Evolutionary conservation across 2,888 invertebrate genomes (phyloP).

Genomic region (Sicus ferrugineus): DNA sequence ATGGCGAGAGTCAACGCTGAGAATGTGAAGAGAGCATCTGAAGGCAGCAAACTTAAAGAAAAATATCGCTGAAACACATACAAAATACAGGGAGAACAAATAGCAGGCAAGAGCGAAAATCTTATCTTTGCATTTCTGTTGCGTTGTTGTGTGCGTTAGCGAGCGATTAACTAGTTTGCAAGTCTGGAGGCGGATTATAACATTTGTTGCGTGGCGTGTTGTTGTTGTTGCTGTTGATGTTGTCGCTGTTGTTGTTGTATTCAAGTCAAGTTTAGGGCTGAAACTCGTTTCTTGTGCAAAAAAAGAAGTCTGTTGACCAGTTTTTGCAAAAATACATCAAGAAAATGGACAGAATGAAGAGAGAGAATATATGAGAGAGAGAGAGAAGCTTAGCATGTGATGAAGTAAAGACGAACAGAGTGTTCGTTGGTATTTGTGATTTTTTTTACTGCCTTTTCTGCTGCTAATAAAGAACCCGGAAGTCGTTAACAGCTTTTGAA

Average conservation of each 20-base stretch:
- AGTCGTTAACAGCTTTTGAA: background rate
- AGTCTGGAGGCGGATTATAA: too few species aligned
- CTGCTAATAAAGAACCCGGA: constrained; percentile 24
- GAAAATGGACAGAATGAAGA: background rate
- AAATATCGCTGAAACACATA: too few species aligned
- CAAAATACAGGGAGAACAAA: too few species aligned
- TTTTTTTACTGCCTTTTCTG: background rate
- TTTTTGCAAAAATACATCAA: background rate
- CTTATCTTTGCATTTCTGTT: too few species aligned
- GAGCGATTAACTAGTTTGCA: too few species aligned
- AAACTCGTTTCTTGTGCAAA: constrained; percentile 13
- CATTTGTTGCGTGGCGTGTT: too few species aligned
- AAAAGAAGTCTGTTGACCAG: background rate
- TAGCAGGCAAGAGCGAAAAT: too few species aligned
- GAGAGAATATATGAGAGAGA: background rate
- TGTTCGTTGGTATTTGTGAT: background rate
- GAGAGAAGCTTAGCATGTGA: background rate
- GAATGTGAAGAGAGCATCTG: too few species aligned
- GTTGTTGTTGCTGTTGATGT: background rate
- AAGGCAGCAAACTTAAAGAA: too few species aligned
- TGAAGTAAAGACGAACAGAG: background rate
- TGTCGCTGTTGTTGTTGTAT: background rate
- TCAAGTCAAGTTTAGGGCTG: constrained; percentile 9
- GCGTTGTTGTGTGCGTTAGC: too few species aligned
- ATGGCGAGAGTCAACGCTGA: too few species aligned